Conservation (phyloP, 2,113 vertebrate species). For the Solea solea region DNA sequence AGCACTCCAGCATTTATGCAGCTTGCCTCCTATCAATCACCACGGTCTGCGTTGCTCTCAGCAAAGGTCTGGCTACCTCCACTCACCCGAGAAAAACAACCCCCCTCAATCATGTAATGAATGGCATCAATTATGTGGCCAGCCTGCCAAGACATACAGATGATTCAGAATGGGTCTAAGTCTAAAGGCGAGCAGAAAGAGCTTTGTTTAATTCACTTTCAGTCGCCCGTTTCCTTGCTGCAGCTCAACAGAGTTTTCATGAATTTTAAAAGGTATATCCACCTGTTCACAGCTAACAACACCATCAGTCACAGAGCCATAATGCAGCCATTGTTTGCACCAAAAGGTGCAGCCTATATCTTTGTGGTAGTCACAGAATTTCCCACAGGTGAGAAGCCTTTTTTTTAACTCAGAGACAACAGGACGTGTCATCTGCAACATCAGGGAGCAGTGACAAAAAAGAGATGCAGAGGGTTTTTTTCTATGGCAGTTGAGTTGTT, state of each 20-base stretch:
- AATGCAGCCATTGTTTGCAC: slow-evolving; percentile 27
- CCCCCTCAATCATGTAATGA: slow-evolving; percentile 70
- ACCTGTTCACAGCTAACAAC: slow-evolving; percentile 51
- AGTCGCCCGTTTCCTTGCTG: slow-evolving; percentile 20
- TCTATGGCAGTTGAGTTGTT: slow-evolving; percentile 48
- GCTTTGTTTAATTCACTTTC: slow-evolving; percentile 48
- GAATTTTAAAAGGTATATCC: slow-evolving; percentile 60
- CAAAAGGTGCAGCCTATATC: slow-evolving; percentile 37
- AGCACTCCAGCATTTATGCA: slow-evolving; percentile 48
- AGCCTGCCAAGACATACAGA: slow-evolving; percentile 63
- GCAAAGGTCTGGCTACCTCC: slow-evolving; percentile 59
- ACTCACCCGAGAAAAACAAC: slow-evolving; percentile 56
- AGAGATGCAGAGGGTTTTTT: slow-evolving; percentile 11
- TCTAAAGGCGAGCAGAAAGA: slow-evolving; percentile 50
- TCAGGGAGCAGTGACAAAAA: slow-evolving; percentile 31
- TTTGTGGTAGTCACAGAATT: slow-evolving; percentile 32
- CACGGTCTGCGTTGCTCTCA: slow-evolving; percentile 54
- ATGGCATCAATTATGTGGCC: slow-evolving; percentile 66
- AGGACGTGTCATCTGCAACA: slow-evolving; percentile 40
- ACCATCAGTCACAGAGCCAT: slow-evolving; percentile 59
- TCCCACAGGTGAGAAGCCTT: slow-evolving; percentile 28
- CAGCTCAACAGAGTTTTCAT: slow-evolving; percentile 52
- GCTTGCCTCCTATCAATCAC: slow-evolving; percentile 69
- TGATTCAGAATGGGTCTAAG: slow-evolving; percentile 58
- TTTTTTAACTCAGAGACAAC: slow-evolving; percentile 32